Conservation (phyloP, 2,888 invertebrate species). For the Agriopis aurantiaria region DNA sequence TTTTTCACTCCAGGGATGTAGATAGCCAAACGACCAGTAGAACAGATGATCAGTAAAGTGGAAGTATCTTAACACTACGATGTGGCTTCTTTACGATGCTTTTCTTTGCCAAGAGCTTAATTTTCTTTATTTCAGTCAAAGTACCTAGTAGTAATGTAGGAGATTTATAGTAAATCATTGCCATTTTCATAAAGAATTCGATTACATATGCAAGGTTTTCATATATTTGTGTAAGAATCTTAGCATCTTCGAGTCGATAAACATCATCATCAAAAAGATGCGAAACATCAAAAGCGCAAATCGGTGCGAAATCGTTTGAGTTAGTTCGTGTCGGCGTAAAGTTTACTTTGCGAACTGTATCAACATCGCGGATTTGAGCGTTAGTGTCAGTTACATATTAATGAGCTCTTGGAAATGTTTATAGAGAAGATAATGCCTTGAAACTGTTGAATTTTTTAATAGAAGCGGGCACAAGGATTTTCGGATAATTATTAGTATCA, state of each 20-base stretch:
- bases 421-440: slow-evolving; percentile 28
- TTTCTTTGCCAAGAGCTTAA: too few relatives aligned
- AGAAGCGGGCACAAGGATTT: slow-evolving; percentile 29
- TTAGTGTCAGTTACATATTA: slow-evolving; percentile 42
- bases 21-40: not conserved
- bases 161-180: not conserved
- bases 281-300: slow-evolving; percentile 38
- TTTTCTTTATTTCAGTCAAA: too few relatives aligned
- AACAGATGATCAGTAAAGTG: too few relatives aligned
- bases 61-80: too few relatives aligned
- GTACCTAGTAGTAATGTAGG: not conserved
- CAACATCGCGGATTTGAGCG: slow-evolving; percentile 32
- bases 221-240: slow-evolving; percentile 7
- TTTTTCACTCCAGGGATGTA: not conserved
- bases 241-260: slow-evolving; percentile 12
- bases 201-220: slow-evolving; percentile 5
- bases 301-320: slow-evolving; percentile 24
- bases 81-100: too few relatives aligned
- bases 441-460: slow-evolving; percentile 30
- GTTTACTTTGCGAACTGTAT: slow-evolving; percentile 42
- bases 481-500: slow-evolving; percentile 18
- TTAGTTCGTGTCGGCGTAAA: slow-evolving; percentile 31
- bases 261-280: slow-evolving; percentile 32
- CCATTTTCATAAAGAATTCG: slow-evolving; percentile 4
- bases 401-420: slow-evolving; percentile 42